phyloP scores from a whole-genome alignment of 2,113 vertebrate species.

The Arenaria interpres region DNA sequence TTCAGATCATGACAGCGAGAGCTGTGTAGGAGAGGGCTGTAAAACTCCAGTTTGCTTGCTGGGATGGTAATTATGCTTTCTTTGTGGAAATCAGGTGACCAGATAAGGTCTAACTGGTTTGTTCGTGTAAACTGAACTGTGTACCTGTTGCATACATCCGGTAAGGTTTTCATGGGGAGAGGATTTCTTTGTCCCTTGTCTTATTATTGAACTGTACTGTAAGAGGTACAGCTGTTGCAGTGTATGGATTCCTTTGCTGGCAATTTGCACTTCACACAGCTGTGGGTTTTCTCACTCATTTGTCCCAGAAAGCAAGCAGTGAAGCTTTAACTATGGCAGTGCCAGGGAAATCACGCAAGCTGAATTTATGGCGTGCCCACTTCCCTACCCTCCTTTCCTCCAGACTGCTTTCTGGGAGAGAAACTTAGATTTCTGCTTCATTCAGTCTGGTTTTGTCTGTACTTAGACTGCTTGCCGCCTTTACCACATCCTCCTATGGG shows the following conservation, averaged over 20 bases:
- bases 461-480: fast-evolving
- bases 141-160: neutral
- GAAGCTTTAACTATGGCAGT: neutral
- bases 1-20: neutral
- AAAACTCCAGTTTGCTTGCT: neutral
- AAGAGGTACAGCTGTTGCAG: neutral
- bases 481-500: neutral
- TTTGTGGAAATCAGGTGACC: neutral
- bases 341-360: neutral
- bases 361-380: neutral
- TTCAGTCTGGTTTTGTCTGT: neutral
- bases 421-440: neutral
- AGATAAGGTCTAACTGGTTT: neutral
- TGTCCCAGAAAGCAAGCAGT: neutral
- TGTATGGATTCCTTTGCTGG: neutral
- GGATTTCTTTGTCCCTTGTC: neutral
- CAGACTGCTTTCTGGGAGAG: neutral
- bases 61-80: neutral
- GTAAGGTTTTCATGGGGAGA: neutral
- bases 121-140: neutral
- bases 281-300: neutral
- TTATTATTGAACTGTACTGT: neutral
- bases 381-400: neutral
- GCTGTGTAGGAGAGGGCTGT: neutral
- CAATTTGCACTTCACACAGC: neutral